Evolutionary conservation across 1,140 invertebrate species (phyloP), one percentile per base, ranked within the genome.

Genomic region (Solen grandis): DNA sequence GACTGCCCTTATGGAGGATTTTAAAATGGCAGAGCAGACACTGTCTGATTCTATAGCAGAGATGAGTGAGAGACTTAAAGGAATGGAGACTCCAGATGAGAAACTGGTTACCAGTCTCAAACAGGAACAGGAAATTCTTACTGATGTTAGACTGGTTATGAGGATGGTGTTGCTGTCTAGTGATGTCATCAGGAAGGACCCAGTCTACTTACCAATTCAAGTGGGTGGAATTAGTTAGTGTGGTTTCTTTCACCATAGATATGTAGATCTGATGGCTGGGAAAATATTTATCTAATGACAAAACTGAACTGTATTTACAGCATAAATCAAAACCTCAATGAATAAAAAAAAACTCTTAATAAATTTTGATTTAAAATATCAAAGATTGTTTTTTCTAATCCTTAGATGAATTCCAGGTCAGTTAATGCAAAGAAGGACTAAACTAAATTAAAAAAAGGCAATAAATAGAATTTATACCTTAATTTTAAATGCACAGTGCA

Each of bases 131-230:
- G 57, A 69, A 22, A 35, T 76, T 25, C 29, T 79, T 2, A 54
- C 77, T 69, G 85, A 78, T n/a, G 50, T 87, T 8, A 83, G 41
- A 73, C 41, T 46, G 65, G 87, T 41, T 13, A 74, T 36, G 27
- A 81, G 29, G n/a, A 80, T 88, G 35, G 62, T 89, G 3, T 68
- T 80, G 10, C 74, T 86, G 2, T 84, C 85, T 5, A 52, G 54
- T 72, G 86, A 88, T 50, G 75, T 38, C 22, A 86, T 86, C 46
- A 69, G 87, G 16, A 84, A 86, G 27, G 81, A 87, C 77, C 27
- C 81, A 22, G 57, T 59, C 14, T 85, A 85, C 29, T 57, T 89
- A 19, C 82, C 86, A 38, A 29, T 84, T 10, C 85, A 87, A 85
- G 88, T 89, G 82, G n/a, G 19, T n/a, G n/a, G n/a, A n/a, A n/a